Base-by-base conservation (phyloP, 2,888 invertebrate genomes). In the Lepidonotus clava region DNA sequence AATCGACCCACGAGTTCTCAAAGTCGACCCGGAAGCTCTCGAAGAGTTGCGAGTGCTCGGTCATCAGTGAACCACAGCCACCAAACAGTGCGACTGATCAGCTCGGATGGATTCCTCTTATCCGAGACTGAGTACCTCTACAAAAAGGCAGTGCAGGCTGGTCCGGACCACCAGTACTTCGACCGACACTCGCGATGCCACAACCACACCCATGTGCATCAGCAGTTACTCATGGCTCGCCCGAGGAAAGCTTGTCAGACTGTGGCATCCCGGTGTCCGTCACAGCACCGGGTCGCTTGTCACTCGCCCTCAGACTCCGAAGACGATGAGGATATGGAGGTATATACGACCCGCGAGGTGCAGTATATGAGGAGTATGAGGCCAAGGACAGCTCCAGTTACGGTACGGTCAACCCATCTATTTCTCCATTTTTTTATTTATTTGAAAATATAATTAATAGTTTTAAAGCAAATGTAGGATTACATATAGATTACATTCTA, bases 151-250 rank as follows among this genome's bases (percentile, higher is more conserved):
- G 46, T 46, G 8, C 41, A 41, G 32, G 46, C 90, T 36, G 90
- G 90, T 0, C 91, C 91, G 2, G 90, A 91, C 41, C 90, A 89
- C 67, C 87, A 90, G 11, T 91, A 91, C 85, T 91, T 91, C 86
- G 91, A 91, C 86, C 85, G 92, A 32, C 92, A 92, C 87, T 89
- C 90, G 0, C 88, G 91, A 8, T 92, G 92, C 86, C 89, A 90
- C 67, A 90, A 91, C 40, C 89, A 91, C 67, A 89, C 87, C 38
- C 91, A 91, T 87, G 89, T 90, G 87, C 90, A 91, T 71, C 84
- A 86, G 11, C 87, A 87, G n/a, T 84, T 90, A n/a, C 86, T 89
- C 5, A 84, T 83, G 40, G 89, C 90, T 34, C 88, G 90, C n/a
- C 91, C 91, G 56, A 89, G 90, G 51, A 88, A 88, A 21, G 91